These are phyloP conservation scores for Sebastolobus altivelis DNA, from an alignment of 2,797 vertebrate genomes.

Conservation along the genomic window DNA sequence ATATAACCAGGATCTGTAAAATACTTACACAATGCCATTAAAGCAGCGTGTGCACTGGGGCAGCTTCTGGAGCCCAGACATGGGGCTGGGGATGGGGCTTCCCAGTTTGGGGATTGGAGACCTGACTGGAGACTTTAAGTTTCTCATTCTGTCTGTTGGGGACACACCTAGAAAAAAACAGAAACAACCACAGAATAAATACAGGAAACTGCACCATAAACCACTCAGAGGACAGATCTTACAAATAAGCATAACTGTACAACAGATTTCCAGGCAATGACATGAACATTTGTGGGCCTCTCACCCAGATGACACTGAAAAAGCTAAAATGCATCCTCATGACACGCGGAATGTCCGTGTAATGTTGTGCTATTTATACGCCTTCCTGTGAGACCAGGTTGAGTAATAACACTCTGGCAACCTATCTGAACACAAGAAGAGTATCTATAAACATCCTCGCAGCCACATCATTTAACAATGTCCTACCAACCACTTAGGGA, in stretches of 20 bases:
- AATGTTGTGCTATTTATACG: too few species aligned
- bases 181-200: slow-evolving; percentile 30
- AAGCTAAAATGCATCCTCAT: too few species aligned
- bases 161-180: slow-evolving; percentile 76
- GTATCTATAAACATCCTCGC: not conserved
- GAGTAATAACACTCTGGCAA: not conserved
- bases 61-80: slow-evolving; percentile 92
- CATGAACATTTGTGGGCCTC: not conserved
- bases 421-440: not conserved
- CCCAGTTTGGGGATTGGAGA: slow-evolving; percentile 89
- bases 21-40: slow-evolving; percentile 95
- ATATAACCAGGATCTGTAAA: too few species aligned
- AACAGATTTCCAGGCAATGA: not conserved
- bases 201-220: not conserved
- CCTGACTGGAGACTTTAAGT: slow-evolving; percentile 86
- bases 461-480: not conserved
- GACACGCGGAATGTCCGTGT: too few species aligned
- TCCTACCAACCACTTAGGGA: not conserved
- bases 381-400: fast-evolving
- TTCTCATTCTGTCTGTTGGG: slow-evolving; percentile 89
- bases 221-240: not conserved
- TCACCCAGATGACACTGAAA: too few species aligned
- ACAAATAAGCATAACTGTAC: not conserved
- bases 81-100: slow-evolving; percentile 82
- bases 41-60: slow-evolving; percentile 94